Percentiles rank a stretch among this genome's conserved stretches.
Conservation (phyloP, 2,113 vertebrate species). For the Otolemur garnettii region DNA sequence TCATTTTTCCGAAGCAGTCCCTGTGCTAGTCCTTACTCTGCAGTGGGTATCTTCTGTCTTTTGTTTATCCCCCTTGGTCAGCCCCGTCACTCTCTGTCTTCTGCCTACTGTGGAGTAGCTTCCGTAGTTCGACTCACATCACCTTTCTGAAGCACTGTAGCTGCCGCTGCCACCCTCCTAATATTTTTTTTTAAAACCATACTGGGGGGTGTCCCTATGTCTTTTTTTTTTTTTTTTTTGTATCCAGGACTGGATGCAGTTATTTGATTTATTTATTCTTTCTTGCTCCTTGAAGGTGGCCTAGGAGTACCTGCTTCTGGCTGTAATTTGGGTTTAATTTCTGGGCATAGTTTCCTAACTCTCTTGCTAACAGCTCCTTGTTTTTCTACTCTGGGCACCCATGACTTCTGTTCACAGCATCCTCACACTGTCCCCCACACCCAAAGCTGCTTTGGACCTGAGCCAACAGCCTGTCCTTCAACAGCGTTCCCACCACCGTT, state of each 20-base stretch:
- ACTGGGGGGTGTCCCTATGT: background rate
- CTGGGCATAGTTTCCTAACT: background rate
- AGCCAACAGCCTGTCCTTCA: background rate
- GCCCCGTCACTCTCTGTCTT: background rate
- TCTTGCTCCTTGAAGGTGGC: background rate
- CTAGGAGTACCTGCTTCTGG: background rate
- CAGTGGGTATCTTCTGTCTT: background rate
- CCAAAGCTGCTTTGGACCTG: background rate
- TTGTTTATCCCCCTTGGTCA: background rate
- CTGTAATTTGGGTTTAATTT: background rate
- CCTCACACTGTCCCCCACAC: background rate
- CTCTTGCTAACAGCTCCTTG: background rate
- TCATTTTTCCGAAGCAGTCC: background rate
- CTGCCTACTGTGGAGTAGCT: background rate
- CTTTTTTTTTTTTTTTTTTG: background rate
- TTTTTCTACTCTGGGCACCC: background rate
- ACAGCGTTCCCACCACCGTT: fast-evolving
- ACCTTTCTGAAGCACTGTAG: constrained; percentile 2
- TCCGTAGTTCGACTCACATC: background rate
- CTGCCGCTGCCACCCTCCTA: background rate
- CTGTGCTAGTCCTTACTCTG: background rate
- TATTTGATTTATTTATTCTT: background rate
- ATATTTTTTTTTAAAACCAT: background rate
- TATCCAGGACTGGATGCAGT: background rate
- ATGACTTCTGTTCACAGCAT: background rate